Evolutionary conservation across 2,797 vertebrate species (phyloP), one percentile per base, ranked within the genome.

Genomic region (Eospalax fontanierii): DNA sequence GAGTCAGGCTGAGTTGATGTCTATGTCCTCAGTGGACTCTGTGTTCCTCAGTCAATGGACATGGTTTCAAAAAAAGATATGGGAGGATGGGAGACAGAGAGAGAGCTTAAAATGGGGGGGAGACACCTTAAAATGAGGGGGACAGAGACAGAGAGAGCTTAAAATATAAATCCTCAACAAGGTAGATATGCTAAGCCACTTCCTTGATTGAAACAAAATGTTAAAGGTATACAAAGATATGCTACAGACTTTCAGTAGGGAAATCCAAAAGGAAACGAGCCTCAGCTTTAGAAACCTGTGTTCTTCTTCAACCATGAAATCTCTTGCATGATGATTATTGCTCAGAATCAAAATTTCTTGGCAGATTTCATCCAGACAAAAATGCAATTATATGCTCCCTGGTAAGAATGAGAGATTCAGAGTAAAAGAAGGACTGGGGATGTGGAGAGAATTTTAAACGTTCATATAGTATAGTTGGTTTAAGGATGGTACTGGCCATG

Each of bases 81-180:
- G n/a, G n/a, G n/a, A 65, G 46, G 11, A 50, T 6, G 11, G 59
- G 59, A 61, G 15, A 16, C 7, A 16, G 59, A 61, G 59, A 16
- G 15, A 61, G 21, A 16, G n/a, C n/a, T n/a, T n/a, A n/a, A n/a
- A n/a, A n/a, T n/a, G n/a, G n/a, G n/a, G n/a, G n/a, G n/a, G n/a
- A n/a, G n/a, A n/a, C n/a, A n/a, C n/a, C n/a, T n/a, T n/a, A n/a
- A n/a, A n/a, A n/a, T n/a, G n/a, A 22, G 59, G 16, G 59, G 16
- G 15, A 24, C 74, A 95, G 50, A 95, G 15, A 21, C 21, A 19
- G 78, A 94, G 76, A 85, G 68, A 54, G 16, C 87, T 95, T 96
- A 84, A 94, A 96, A 87, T 54, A 63, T 79, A 87, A 96, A 84
- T 26, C 22, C 54, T 70, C n/a, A 79, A 63, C 82, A 89, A 92